Evolutionary conservation across 2,888 invertebrate species (phyloP), one percentile per base, ranked within the genome.

Genomic region (Bedellia somnulentella): DNA sequence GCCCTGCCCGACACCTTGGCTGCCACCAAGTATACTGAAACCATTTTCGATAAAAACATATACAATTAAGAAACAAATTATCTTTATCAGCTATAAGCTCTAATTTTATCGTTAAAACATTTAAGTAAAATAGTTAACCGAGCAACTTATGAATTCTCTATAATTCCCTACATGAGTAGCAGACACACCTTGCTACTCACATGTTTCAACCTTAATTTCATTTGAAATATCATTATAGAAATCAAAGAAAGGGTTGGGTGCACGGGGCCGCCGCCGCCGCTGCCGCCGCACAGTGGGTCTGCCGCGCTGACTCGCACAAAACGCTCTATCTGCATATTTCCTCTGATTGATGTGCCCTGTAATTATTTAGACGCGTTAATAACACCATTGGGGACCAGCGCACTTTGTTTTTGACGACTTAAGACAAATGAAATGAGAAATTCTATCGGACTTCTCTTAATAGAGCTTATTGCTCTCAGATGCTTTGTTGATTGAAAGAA

Each of bases 311-410:
- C 73, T 73, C 71, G 71, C 73, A 68, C 67, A 71, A 70, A 66
- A 64, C 57, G 57, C 50, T 62, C 64, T 67, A 71, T 71, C 71
- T 73, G 71, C 71, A 68, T 71, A 60, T 64, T 64, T 57, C 54
- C 48, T 49, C 55, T 77, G 77, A 77, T 75, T 76, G 77, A 77
- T 76, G 77, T 66, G 57, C 67, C 60, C 70, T 75, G 67, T 77
- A 77, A 77, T 77, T 76, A 77, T 73, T 62, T 62, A 57, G 77
- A 77, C 76, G 67, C 66, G 67, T 63, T 77, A 77, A 77, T 77
- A 77, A 76, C 64, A 77, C 68, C 64, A 59, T 61, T 52, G 67
- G 58, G 51, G 63, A 67, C 56, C 60, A 61, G 60, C 57, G 64
- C 70, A 71, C 71, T 75, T 64, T 67, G 70, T 70, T 70, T 68